These are phyloP conservation scores for Drosophila burlai DNA, from an alignment of 1,140 invertebrate species.

Conservation along the genomic window DNA sequence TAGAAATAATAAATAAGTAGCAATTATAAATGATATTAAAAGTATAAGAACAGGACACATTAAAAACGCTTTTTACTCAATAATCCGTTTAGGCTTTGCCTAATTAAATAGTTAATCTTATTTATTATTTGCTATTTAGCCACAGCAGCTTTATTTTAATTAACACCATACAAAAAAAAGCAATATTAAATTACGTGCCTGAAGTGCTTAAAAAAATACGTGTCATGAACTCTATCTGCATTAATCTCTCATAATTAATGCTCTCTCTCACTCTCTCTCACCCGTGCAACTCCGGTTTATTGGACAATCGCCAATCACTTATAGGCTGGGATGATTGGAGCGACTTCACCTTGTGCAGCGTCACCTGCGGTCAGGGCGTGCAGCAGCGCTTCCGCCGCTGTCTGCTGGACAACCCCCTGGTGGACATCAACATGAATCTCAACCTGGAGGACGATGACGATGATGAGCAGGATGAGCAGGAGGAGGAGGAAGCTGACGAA, in stretches of 20 bases:
- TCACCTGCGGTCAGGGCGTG: constrained; percentile 87
- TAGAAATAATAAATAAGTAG: neutral
- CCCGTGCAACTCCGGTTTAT: neutral
- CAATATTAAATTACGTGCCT: neutral
- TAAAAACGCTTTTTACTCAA: neutral
- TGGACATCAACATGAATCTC: constrained; percentile 81
- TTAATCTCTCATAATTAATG: constrained; percentile 2
- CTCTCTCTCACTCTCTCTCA: too few relatives aligned
- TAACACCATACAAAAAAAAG: neutral
- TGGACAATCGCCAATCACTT: constrained; percentile 36
- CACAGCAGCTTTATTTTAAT: neutral
- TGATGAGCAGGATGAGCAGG: constrained; percentile 34
- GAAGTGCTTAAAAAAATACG: neutral
- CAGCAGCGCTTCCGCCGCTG: constrained; percentile 87
- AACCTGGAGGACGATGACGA: constrained; percentile 63
- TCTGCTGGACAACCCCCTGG: constrained; percentile 83
- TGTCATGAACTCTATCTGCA: neutral
- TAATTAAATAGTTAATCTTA: neutral
- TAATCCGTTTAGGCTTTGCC: too few relatives aligned
- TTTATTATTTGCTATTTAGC: neutral
- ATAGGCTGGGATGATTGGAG: constrained; percentile 87
- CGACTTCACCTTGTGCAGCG: constrained; percentile 87
- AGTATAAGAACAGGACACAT: neutral
- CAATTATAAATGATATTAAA: neutral
- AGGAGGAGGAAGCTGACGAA: constrained; percentile 9